Evolutionary conservation across 2,888 invertebrate species (phyloP).

Genomic region (Mythimna vitellina): DNA sequence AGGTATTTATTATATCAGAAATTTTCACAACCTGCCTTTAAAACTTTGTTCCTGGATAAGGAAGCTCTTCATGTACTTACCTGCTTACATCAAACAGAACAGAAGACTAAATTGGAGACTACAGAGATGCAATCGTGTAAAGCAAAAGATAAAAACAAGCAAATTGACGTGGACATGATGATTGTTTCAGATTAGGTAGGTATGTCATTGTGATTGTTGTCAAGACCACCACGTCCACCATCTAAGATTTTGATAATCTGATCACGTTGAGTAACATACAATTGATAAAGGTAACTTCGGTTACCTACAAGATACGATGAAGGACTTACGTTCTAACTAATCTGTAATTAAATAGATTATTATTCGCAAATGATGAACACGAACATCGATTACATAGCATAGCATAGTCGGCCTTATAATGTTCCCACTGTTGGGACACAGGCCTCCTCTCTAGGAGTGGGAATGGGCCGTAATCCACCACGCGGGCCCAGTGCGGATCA

Average conservation of each 20-base stretch:
- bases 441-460: too few relatives aligned
- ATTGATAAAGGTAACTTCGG: background rate
- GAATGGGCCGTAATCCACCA: too few relatives aligned
- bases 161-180: background rate
- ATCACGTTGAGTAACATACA: background rate
- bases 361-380: background rate
- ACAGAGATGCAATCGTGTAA: background rate
- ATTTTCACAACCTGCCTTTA: too few relatives aligned
- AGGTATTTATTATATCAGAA: too few relatives aligned
- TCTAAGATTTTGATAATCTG: slow-evolving; percentile 8
- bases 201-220: background rate
- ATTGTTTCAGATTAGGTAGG: slow-evolving; percentile 3
- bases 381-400: slow-evolving; percentile 17
- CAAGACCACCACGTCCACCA: background rate
- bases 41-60: too few relatives aligned
- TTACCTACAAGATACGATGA: background rate
- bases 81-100: background rate
- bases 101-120: background rate
- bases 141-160: background rate
- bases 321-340: background rate
- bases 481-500: too few relatives aligned
- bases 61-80: background rate
- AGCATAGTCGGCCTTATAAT: too few relatives aligned
- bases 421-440: too few relatives aligned
- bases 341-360: slow-evolving; percentile 6